Conservation (phyloP, 2,797 vertebrate species). For the Synaphobranchus kaupii region DNA sequence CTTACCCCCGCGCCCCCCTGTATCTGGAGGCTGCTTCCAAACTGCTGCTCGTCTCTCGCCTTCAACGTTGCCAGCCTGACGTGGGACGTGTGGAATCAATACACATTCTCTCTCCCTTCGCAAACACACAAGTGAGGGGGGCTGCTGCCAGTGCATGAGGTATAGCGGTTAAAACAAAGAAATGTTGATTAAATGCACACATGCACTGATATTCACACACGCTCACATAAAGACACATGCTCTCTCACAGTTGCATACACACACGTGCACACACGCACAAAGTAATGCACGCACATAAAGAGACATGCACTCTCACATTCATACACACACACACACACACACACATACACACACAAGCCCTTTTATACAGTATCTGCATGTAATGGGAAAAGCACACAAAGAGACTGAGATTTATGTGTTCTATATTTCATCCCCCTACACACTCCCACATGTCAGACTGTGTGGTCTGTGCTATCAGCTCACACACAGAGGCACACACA, state of each 20-base stretch:
- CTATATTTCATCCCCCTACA: not conserved
- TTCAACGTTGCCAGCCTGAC: not conserved
- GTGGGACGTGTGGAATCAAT: not conserved
- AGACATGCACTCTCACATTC: no score
- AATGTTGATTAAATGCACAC: not conserved
- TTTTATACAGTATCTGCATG: constrained; percentile 36
- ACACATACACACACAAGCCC: constrained; percentile 42
- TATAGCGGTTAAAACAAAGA: not conserved
- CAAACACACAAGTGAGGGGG: not conserved
- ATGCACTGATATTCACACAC: constrained; percentile 1
- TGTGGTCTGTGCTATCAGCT: not conserved
- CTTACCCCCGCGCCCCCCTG: not conserved
- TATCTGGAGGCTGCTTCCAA: not conserved
- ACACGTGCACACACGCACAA: constrained; percentile 37
- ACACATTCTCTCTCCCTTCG: not conserved
- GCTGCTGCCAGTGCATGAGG: not conserved
- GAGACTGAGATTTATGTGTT: not conserved
- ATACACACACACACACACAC: constrained; percentile 46
- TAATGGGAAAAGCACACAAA: constrained; percentile 1
- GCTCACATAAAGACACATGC: constrained; percentile 29
- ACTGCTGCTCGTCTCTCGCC: not conserved
- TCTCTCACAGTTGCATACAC: not conserved
- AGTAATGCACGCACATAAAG: not conserved
- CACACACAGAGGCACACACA: not conserved
- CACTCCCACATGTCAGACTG: not conserved